Percentiles rank a stretch among this genome's conserved stretches.
phyloP scores from a whole-genome alignment of 2,797 vertebrate species.

The Cynodonichthys magdalenae region DNA sequence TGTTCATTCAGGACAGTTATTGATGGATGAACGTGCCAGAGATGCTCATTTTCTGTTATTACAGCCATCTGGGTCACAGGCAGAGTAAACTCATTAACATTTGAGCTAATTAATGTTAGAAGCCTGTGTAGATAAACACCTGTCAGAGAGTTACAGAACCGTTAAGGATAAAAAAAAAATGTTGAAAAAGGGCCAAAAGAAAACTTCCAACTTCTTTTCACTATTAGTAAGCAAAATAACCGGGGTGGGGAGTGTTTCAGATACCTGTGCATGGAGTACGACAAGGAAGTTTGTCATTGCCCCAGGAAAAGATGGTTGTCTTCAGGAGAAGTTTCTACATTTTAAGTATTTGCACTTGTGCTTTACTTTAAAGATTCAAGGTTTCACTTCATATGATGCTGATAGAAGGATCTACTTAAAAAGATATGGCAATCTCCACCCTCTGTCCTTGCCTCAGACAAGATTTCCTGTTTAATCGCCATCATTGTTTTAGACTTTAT shows the following conservation, averaged over 20 bases:
- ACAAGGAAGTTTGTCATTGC: conserved; percentile 17
- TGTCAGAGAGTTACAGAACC: conserved; percentile 28
- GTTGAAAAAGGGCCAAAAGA: background rate
- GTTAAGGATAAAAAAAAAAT: conserved; percentile 6
- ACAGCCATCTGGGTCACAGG: conserved; percentile 19
- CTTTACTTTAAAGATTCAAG: conserved; percentile 19
- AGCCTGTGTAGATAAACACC: conserved; percentile 32
- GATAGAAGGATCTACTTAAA: conserved; percentile 35
- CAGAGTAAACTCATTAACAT: conserved; percentile 45
- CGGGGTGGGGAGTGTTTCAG: too few relatives aligned
- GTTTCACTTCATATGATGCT: conserved; percentile 36
- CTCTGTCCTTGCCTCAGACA: conserved; percentile 16
- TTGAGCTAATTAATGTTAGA: conserved; percentile 32
- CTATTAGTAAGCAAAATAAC: background rate
- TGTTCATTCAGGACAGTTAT: conserved; percentile 29
- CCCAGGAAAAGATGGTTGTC: conserved; percentile 42
- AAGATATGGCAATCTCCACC: conserved; percentile 2
- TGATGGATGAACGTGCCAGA: conserved; percentile 52
- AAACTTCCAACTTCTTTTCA: background rate
- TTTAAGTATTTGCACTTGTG: background rate
- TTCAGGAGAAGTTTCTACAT: conserved; percentile 18
- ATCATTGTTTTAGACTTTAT: conserved; percentile 1
- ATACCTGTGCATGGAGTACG: too few relatives aligned
- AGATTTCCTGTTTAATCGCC: background rate
- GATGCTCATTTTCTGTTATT: conserved; percentile 26